Base-by-base conservation (phyloP, 2,797 vertebrate species). In the Manis pentadactyla region DNA sequence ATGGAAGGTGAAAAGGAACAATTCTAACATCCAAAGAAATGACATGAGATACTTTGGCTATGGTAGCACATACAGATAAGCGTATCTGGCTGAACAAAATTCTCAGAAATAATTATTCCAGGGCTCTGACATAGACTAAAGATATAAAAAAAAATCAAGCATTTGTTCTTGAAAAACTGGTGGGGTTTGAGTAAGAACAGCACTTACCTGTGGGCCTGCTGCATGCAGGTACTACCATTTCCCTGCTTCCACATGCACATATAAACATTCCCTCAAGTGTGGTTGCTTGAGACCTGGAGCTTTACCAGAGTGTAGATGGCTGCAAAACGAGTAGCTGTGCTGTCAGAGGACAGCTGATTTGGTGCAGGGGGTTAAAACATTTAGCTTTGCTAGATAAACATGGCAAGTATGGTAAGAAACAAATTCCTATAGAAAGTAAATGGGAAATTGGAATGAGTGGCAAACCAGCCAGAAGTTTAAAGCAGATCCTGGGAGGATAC, bases 391-490 rank as follows among this genome's bases (percentile, higher is more conserved):
- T 49, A 79, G 34, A 25, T 79, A 57, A 77, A 79, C 3, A 25
- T 53, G 74, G 64, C 73, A 79, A 89, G 74, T 94, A 34, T 37
- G 25, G 8, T 51, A 59, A 25, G 18, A 79, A 85, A 74, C 23
- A 79, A 82, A 90, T 29, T 83, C 37, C 61, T 19, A 69, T 29
- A 55, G 29, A 87, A 82, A 93, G 84, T 59, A 92, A 34, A 39
- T 34, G 17, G 27, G 6, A 82, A 77, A 82, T 55, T 64, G 23
- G 31, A 10, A 1, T 90, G n/a, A 82, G 21, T 82, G 27, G 18
- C 68, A 82, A 87, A 68, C 17, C 13, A 93, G 53, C 21, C 7
- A 51, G 81, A 87, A 57, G 90, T 31, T 49, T 46, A 46, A 93
- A 21, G 63, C 2, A 59, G 29, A 74, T n/a, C 31, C 25, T 39